These are phyloP conservation scores for Caenorhabditis becei DNA, from an alignment of 2,888 invertebrate genomes.

Conservation along the genomic window DNA sequence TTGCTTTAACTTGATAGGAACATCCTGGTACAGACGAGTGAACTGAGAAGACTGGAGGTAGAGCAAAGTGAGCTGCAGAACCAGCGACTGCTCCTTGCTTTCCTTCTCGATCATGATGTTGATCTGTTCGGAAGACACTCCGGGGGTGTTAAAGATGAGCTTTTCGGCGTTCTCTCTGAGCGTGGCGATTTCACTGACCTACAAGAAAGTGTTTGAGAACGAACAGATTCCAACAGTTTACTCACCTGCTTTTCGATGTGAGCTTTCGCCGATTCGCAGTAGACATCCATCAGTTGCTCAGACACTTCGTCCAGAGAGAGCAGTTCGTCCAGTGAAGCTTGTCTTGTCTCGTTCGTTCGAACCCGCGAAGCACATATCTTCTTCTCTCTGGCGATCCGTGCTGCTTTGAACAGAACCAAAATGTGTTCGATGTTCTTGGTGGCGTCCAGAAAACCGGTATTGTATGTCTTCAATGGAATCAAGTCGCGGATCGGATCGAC, in stretches of 20 bases:
- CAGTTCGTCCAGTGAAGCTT: constrained; percentile 10
- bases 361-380: constrained; percentile 27
- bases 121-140: constrained; percentile 6
- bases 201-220: background rate
- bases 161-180: constrained; percentile 4
- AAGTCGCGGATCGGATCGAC: constrained; percentile 40
- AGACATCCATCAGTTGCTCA: constrained; percentile 40
- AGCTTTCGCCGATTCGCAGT: constrained; percentile 39
- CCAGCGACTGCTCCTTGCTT: constrained; percentile 29
- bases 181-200: constrained; percentile 17
- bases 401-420: constrained; percentile 40
- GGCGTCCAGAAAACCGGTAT: constrained; percentile 17
- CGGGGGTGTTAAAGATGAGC: constrained; percentile 24
- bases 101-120: constrained; percentile 24
- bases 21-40: constrained; percentile 30
- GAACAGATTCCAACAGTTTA: no score
- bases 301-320: constrained; percentile 20
- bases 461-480: constrained; percentile 21
- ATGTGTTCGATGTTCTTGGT: constrained; percentile 42
- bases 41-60: constrained; percentile 39
- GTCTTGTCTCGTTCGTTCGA: constrained; percentile 1
- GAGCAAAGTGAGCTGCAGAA: constrained; percentile 39
- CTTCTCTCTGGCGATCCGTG: constrained; percentile 50
- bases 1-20: constrained; percentile 45
- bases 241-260: constrained; percentile 37